Base-by-base conservation (phyloP, 2,797 vertebrate genomes). In the Hemibagrus guttatus region DNA sequence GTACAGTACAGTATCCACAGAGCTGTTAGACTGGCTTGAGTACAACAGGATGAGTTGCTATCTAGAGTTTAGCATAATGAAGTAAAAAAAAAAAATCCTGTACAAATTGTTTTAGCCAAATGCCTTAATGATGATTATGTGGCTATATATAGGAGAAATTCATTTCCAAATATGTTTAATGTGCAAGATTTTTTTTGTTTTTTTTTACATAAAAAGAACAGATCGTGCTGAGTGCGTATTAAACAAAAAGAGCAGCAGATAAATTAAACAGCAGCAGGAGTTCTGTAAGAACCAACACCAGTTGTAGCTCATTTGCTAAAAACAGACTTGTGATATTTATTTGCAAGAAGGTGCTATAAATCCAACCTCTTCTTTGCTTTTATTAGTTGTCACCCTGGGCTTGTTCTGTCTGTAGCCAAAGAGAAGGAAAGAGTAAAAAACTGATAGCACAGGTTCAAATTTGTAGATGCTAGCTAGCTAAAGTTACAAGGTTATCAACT, bases 251-350 rank as follows among this genome's bases (percentile, higher is more conserved):
- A 16, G 61, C 16, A 61, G 78, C 35, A 80, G 56, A 80, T 42
- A 61, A 80, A 80, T 61, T n/a, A 59, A 61, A 35, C 78, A 80
- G 78, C 78, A 61, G 56, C 56, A 61, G 58, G 78, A 61, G 35
- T 16, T 42, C 13, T 59, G 31, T 59, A 59, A 59, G 76, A 19
- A 79, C 9, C 8, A 56, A 16, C 75, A 58, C 75, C 28, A 75
- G 68, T 42, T 42, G 2, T 42, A 42, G 46, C 28, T 76, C 74
- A 56, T 56, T 78, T 58, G 54, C 28, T 23, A 78, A 35, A 19
- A 79, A 79, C 76, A 79, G 31, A 61, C 23, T 14, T 61, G 75
- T 78, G 75, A 11, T 59, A 3, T 61, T 42, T 80, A 42, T 61
- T 63, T 42, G 35, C 58, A n/a, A 26, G 13, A 80, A n/a, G 35